Conservation (phyloP, 2,113 vertebrate genomes). For the Falcunculus frontatus region DNA sequence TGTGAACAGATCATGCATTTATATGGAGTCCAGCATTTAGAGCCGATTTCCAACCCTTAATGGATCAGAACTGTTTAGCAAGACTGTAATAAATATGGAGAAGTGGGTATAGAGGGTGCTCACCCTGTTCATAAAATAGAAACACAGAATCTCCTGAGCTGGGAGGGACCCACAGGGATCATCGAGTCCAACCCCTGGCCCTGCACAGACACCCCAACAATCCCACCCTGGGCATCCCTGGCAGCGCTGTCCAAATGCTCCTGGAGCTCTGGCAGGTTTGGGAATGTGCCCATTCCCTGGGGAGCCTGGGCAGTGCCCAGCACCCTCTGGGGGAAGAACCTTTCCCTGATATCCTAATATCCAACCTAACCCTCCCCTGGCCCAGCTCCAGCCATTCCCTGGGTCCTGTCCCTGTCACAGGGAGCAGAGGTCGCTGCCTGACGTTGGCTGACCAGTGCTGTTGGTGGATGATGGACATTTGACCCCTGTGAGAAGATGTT, state of each 20-base stretch:
- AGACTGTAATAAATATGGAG: not conserved
- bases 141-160: not conserved
- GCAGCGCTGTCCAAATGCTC: rapidly evolving
- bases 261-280: not conserved
- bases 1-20: not conserved
- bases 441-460: rapidly evolving
- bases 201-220: not conserved
- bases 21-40: not conserved
- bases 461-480: not conserved
- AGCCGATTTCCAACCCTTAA: not conserved
- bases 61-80: not conserved
- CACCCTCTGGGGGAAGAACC: not conserved
- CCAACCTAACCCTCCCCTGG: rapidly evolving
- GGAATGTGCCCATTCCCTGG: not conserved
- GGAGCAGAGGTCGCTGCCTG: not conserved
- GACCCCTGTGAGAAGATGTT: not conserved
- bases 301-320: not conserved
- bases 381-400: rapidly evolving
- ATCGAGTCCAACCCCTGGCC: rapidly evolving
- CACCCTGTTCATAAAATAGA: not conserved
- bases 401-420: not conserved
- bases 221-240: not conserved
- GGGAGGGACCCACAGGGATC: not conserved
- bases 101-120: not conserved
- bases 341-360: rapidly evolving